A percentile compares a stretch with the other conserved stretches of the same genome.
phyloP scores from a whole-genome alignment of 2,797 vertebrate genomes.

The Channa striata region DNA sequence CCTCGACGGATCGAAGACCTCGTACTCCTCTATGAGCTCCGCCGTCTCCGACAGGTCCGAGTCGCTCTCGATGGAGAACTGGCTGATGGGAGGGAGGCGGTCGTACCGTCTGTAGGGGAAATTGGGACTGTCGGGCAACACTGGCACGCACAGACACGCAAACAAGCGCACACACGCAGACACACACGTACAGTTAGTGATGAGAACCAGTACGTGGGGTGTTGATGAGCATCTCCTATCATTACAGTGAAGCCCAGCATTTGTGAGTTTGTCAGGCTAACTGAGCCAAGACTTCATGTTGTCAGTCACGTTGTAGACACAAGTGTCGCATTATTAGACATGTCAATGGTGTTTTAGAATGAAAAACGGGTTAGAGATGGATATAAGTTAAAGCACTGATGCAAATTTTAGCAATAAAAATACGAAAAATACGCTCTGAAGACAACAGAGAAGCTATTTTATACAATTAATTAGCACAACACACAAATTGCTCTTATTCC shows the following conservation, averaged over 20 bases:
- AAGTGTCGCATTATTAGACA: slow-evolving; percentile 17
- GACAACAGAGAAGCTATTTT: not conserved
- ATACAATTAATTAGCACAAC: not conserved
- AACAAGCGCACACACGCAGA: slow-evolving; percentile 36
- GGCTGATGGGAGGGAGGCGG: slow-evolving; percentile 96
- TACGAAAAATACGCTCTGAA: not conserved
- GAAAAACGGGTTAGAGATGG: slow-evolving; percentile 11
- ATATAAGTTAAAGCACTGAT: not conserved
- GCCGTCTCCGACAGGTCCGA: slow-evolving; percentile 98
- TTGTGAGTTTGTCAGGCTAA: too few relatives aligned
- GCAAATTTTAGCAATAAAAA: not conserved
- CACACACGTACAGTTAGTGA: not conserved
- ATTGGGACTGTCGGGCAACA: slow-evolving; percentile 95
- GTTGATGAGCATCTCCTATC: too few relatives aligned
- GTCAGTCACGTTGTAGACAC: not conserved
- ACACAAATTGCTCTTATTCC: not conserved
- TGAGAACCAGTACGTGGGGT: not conserved
- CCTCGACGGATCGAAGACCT: slow-evolving; percentile 94
- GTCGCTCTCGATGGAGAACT: slow-evolving; percentile 99
- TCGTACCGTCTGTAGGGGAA: slow-evolving; percentile 96
- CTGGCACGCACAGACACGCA: slow-evolving; percentile 76
- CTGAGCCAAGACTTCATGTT: not conserved
- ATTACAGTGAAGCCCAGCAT: too few relatives aligned
- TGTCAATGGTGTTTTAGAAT: not conserved
- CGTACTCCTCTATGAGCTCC: slow-evolving; percentile 97